Evolutionary conservation across 1,140 invertebrate species (phyloP), one percentile per base, ranked within the genome.

Genomic region (Drosophila funebris): DNA sequence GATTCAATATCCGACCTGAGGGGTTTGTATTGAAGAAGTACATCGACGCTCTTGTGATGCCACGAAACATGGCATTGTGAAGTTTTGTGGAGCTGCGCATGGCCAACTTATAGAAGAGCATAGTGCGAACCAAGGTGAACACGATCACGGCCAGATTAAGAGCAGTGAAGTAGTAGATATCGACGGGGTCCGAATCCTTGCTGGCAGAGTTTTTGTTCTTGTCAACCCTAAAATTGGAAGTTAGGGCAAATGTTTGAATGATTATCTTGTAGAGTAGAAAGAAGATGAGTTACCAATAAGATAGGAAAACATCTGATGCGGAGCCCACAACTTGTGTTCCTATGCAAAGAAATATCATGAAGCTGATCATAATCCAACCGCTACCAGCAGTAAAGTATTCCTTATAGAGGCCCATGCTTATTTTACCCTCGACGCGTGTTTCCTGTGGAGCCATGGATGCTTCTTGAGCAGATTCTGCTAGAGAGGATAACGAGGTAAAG

Each of bases 1-100:
- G 90, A 84, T 96, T 96, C 0, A 96, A 84, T 39, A 96, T 96
- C 50, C 95, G 90, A 2, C 96, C 95, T 16, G 94, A 94, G 0
- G 95, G 95, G 90, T 96, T 97, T 0, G 93, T 94, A 64, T 97
- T 95, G 73, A 97, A 97, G 85, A 97, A 97, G 56, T 94, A 91
- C 94, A 97, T 96, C 1, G 94, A 93, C 2, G 94, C 93, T 24
- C 93, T 79, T 18, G 76, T 79, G 4, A 88, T 43, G 1, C 83
- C 84, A 11, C 61, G 66, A 33, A 83, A 87, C 75, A 87, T 78
- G 22, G 66, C 54, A 6, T 87, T 80, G 13, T 87, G 82, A 11
- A 87, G 29, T 13, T 63, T 54, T 1, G 57, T 76, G 29, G 79
- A 79, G 11, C 81, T 83, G 43, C 75, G 64, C 80, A 77, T 83